Base-by-base conservation (phyloP, 2,797 vertebrate species). In the Neopelma chrysocephalum region DNA sequence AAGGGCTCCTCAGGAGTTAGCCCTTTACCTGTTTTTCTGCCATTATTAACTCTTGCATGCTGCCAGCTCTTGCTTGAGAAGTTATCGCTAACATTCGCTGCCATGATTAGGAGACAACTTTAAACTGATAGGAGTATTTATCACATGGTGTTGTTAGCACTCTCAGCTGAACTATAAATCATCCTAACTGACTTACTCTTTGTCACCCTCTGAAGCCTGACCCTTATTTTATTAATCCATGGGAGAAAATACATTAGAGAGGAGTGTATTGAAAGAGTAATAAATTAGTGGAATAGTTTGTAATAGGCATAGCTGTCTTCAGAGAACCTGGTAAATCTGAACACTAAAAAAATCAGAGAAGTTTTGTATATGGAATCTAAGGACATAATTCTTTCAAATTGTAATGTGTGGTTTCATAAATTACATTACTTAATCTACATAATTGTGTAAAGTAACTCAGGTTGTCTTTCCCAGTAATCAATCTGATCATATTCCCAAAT, bases 151-250 rank as follows among this genome's bases (percentile, higher is more conserved):
- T 7, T 75, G 69, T 80, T 95, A 91, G 66, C 88, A 78, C 71
- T 94, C 85, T 95, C 60, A 64, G 36, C 36, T 92, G 91, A 83
- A 89, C 88, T 76, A 93, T 95, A 96, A 96, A 95, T 97, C 82
- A 90, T 95, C 82, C 53, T 81, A 57, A 95, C 70, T 94, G 91
- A 87, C 47, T 82, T 56, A 43, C 54, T 64, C 65, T 94, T 97
- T 96, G 71, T 96, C 86, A 95, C 47, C 31, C 12, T 97, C 69
- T 93, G 90, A 96, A 95, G 73, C n/a, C 71, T 86, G 62, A 96
- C 60, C 66, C 87, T 95, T 82, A 71, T 93, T 96, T 97, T 96
- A 95, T 96, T 95, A 97, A 95, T 96, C 77, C 57, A 69, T 57
- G 75, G 76, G 79, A 91, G 61, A 94, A 96, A 95, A 97, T 94